Evolutionary conservation across 1,140 invertebrate species (phyloP).

Genomic region (Drosophila gunungcola): DNA sequence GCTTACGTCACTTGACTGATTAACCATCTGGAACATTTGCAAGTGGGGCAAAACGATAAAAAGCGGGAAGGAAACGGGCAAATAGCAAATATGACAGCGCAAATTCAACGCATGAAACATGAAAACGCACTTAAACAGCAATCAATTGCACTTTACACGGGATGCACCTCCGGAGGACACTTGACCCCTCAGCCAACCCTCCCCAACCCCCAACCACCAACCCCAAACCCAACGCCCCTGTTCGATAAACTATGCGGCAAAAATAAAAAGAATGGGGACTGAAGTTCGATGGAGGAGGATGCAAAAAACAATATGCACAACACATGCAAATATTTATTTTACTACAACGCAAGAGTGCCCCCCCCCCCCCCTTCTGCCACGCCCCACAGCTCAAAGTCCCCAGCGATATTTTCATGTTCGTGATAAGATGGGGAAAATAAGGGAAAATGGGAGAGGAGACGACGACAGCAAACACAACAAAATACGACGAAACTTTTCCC

Average conservation of each 20-base stretch:
- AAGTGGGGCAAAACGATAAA: not conserved
- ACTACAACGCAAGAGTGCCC: slow-evolving; percentile 12
- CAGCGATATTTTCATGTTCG: slow-evolving; percentile 39
- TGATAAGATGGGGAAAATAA: not conserved
- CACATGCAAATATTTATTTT: slow-evolving; percentile 65
- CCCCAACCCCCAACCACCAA: not conserved
- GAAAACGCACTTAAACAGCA: slow-evolving; percentile 60
- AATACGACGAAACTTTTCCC: slow-evolving; percentile 42
- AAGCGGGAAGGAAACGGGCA: slow-evolving; percentile 6
- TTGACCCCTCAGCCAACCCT: slow-evolving; percentile 27
- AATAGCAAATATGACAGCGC: slow-evolving; percentile 59
- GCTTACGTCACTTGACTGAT: slow-evolving; percentile 61
- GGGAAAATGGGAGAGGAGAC: not conserved
- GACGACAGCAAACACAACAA: slow-evolving; percentile 22
- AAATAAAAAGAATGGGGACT: not conserved
- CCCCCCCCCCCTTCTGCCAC: slow-evolving; percentile 8
- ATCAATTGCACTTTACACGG: slow-evolving; percentile 61
- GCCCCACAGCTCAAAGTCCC: slow-evolving; percentile 35
- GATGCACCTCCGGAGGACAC: slow-evolving; percentile 54
- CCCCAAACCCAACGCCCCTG: no score
- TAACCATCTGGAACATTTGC: slow-evolving; percentile 46
- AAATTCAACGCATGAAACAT: slow-evolving; percentile 52
- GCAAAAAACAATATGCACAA: slow-evolving; percentile 47
- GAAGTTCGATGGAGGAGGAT: not conserved
- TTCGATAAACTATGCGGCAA: slow-evolving; percentile 18